Base-by-base conservation (phyloP, 37 sponge, comb jelly and placozoan species). In the Cladorhizidae sp. region DNA sequence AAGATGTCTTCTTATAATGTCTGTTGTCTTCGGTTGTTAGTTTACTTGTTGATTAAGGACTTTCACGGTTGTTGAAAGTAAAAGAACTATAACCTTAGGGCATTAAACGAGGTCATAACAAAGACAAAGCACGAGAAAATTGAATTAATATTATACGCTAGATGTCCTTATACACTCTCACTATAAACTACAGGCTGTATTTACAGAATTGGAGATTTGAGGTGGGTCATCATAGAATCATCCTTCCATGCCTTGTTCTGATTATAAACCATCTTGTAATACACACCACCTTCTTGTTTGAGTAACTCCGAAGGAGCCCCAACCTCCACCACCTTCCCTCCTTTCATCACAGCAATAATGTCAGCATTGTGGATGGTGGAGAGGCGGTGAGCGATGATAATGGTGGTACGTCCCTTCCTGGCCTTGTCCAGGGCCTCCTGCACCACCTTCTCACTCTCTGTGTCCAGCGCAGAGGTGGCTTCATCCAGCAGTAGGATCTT, bases 401-500 rank as follows among this genome's bases (percentile, higher is more conserved):
- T 85, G 72, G 80, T 75, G 39, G 94, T 93, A 5, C 90, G 55
- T 7, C 90, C 94, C 80, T 93, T 80, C 61, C 90, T 83, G 73
- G 94, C 94, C 33, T 68, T 69, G 78, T 93, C 94, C 68, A 93
- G 79, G 26, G 94, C 94, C 33, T 89, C 88, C 62, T 93, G 94
- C 18, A 93, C 94, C 14, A 93, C 68, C 94, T 86, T 89, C 81
- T 89, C 90, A 65, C 90, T 89, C 76, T 89, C 90, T n/a, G 90
- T 42, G 62, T 90, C 91, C 73, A 91, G 74, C 23, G 92, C 92
- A n/a, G 92, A 91, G 51, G 92, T 91, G 81, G 92, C 92, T 70
- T 91, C 92, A 69, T 91, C 92, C 64, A 91, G 75, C 38, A 91
- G 88, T 2, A 91, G 83, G 39, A 91, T 86, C 62, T 86, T 86